Base-by-base conservation (phyloP, 2,113 vertebrate genomes). In the Neoarius graeffei region DNA sequence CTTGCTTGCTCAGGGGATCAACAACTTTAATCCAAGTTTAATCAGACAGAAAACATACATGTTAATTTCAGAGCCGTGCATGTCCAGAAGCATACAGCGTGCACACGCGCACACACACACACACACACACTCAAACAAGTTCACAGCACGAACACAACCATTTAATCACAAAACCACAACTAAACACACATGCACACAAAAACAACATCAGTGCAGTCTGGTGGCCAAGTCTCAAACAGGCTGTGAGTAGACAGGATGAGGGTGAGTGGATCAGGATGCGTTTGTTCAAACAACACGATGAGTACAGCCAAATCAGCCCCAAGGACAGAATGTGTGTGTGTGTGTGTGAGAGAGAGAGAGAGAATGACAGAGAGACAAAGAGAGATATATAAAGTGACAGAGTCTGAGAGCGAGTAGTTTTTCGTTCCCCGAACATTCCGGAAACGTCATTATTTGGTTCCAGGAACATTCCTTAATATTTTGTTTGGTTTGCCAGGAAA, bases 251-350 rank as follows among this genome's bases (percentile, higher is more conserved):
- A 81, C 90, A 89, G 87, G 64, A 88, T 57, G 80, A 81, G 88
- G 84, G 85, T 66, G 84, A 91, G 86, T 87, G 90, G 90, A 89
- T 89, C 84, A 91, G 85, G 74, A 85, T 42, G 66, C 76, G 88
- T 54, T 89, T 91, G 91, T 91, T 90, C 90, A 92, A 91, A 91
- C 90, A 91, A 23, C 83, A 82, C 79, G 27, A 23, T 81, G 86
- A 86, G 81, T 83, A 27, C 56, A 67, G 86, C 87, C 84, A 86
- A 85, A 85, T 83, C 35, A 4, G 81, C 76, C 60, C 85, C 88
- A 87, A 90, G 81, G 89, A 73, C 84, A 83, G 20, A 2, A n/a
- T 15, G 27, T 8, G 17, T 10, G 8, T 13, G 10, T 0, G 27
- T 35, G 67, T 67, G 15, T 17, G 9, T 64, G 2, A 73, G 30